Conservation (phyloP, 2,888 invertebrate species). For the Tenthredo mesomela region DNA sequence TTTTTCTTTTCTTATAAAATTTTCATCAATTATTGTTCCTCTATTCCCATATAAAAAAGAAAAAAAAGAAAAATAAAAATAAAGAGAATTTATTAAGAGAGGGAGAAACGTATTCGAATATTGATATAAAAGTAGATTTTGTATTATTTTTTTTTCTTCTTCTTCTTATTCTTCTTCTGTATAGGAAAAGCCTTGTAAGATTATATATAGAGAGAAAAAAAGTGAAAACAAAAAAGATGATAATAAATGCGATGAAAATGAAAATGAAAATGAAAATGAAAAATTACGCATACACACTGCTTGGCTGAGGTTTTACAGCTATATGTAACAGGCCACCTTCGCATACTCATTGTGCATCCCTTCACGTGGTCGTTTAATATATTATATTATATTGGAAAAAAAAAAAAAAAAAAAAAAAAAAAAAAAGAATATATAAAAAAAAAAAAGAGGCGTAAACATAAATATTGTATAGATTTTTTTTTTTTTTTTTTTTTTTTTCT, state of each 20-base stretch:
- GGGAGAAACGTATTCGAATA: too few relatives aligned
- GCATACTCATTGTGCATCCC: conserved; percentile 78
- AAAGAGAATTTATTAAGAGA: too few relatives aligned
- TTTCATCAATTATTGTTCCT: too few relatives aligned
- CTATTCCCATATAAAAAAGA: too few relatives aligned
- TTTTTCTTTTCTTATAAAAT: too few relatives aligned
- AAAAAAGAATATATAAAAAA: too few relatives aligned
- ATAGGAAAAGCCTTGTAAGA: neutral
- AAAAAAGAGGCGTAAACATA: too few relatives aligned
- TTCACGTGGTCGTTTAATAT: conserved; percentile 56
- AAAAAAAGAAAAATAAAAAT: too few relatives aligned
- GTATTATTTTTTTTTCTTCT: neutral
- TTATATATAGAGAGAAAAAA: neutral
- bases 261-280: neutral
- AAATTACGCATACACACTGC: conserved; percentile 58
- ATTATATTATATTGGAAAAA: neutral
- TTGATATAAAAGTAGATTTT: too few relatives aligned
- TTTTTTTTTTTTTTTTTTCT: conserved; percentile 51
- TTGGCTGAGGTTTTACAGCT: conserved; percentile 61
- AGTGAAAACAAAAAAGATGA: neutral
- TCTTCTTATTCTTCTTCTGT: neutral
- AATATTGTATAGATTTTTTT: too few relatives aligned
- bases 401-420: neutral
- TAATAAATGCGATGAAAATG: neutral
- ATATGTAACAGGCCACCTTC: conserved; percentile 70